These are phyloP conservation scores for Macropis europaea DNA, from an alignment of 2,888 invertebrate genomes.

Conservation along the genomic window DNA sequence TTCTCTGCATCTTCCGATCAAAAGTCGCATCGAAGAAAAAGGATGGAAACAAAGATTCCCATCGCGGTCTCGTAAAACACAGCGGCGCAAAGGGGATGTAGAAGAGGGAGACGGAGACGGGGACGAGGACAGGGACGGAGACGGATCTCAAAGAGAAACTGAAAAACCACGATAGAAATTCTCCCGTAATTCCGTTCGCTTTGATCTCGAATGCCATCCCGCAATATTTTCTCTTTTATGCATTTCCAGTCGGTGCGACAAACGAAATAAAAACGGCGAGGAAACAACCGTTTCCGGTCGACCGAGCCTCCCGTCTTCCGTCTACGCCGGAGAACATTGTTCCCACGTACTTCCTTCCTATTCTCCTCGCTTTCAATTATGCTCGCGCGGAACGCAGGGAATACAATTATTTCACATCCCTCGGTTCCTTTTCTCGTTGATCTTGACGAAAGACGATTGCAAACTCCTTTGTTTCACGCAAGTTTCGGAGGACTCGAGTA, in stretches of 20 bases:
- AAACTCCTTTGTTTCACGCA: too few relatives aligned
- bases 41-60: constrained; percentile 11
- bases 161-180: constrained; percentile 46
- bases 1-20: background rate
- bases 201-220: constrained; percentile 37
- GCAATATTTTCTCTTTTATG: constrained; percentile 31
- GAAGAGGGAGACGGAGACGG: background rate
- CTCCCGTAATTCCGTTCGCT: constrained; percentile 39
- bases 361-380: too few relatives aligned
- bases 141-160: constrained; percentile 31
- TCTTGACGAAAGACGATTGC: too few relatives aligned
- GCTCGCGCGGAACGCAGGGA: too few relatives aligned
- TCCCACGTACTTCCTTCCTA: too few relatives aligned
- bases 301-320: background rate
- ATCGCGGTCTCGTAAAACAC: background rate
- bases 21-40: background rate
- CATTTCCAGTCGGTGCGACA: constrained; percentile 36
- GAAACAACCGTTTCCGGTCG: constrained; percentile 21
- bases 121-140: background rate
- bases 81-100: background rate
- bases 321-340: constrained; percentile 14
- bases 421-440: too few relatives aligned
- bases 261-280: constrained; percentile 35
- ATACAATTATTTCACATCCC: too few relatives aligned
- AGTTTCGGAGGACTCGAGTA: too few relatives aligned